Evolutionary conservation across 2,113 vertebrate genomes (phyloP).

Genomic region (Bubo blakistoni): DNA sequence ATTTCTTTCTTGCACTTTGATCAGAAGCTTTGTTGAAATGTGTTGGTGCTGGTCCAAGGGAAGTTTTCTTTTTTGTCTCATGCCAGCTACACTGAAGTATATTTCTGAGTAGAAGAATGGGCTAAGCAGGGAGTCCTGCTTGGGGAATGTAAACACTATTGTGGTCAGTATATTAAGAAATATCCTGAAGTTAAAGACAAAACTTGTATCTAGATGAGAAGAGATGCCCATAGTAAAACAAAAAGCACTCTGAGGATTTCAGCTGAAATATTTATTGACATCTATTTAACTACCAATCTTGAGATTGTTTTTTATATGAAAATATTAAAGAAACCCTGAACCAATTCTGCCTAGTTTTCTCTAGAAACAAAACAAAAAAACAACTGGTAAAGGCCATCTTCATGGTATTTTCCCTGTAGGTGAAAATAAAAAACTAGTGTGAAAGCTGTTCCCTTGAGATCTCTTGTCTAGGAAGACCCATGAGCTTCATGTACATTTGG

Average conservation of each 20-base stretch:
- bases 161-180: slow-evolving; percentile 47
- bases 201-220: background rate
- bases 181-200: background rate
- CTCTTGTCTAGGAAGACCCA: background rate
- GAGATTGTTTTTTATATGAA: background rate
- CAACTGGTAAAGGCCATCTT: background rate
- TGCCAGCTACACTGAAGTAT: slow-evolving; percentile 14
- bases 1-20: slow-evolving; percentile 40
- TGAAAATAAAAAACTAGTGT: background rate
- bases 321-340: background rate
- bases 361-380: background rate
- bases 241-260: background rate
- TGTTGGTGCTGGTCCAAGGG: slow-evolving; percentile 29
- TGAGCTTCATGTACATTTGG: background rate
- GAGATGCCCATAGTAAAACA: background rate
- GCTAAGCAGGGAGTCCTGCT: slow-evolving; percentile 32
- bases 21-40: slow-evolving; percentile 44
- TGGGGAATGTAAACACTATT: slow-evolving; percentile 42
- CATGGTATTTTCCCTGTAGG: background rate
- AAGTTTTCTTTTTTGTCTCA: slow-evolving; percentile 44
- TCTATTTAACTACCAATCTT: background rate
- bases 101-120: slow-evolving; percentile 38
- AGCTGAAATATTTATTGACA: slow-evolving; percentile 5
- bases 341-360: background rate
- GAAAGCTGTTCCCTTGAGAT: background rate